Conservation (phyloP, 2,797 vertebrate genomes). For the Pampus argenteus region DNA sequence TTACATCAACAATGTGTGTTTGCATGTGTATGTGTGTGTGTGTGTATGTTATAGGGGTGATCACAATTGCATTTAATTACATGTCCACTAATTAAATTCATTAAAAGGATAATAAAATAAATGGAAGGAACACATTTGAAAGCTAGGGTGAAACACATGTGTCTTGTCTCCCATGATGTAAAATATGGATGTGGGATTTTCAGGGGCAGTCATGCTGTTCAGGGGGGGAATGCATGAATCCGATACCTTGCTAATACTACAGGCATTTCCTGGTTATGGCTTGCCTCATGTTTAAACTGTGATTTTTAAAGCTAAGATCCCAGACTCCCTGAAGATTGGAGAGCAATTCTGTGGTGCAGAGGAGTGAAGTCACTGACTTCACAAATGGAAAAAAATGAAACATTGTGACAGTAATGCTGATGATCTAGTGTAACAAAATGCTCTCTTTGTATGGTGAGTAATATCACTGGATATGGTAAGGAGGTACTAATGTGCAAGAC, state of each 20-base stretch:
- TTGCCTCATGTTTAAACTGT: slow-evolving; percentile 78
- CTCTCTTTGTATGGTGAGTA: slow-evolving; percentile 64
- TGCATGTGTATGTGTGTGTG: neutral
- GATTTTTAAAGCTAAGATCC: slow-evolving; percentile 75
- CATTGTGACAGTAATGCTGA: slow-evolving; percentile 70
- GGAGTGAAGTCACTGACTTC: slow-evolving; percentile 73
- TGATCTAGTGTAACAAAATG: slow-evolving; percentile 63
- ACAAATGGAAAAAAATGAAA: slow-evolving; percentile 54
- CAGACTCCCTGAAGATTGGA: slow-evolving; percentile 77
- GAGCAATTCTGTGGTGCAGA: slow-evolving; percentile 66
- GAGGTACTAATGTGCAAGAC: slow-evolving; percentile 64
- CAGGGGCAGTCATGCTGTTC: slow-evolving; percentile 80
- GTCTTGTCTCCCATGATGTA: slow-evolving; percentile 91
- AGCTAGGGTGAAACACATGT: slow-evolving; percentile 93
- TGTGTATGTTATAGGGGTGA: slow-evolving; percentile 79
- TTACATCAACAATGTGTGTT: slow-evolving; percentile 88
- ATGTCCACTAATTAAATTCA: slow-evolving; percentile 99
- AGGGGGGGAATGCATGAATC: slow-evolving; percentile 71
- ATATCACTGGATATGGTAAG: slow-evolving; percentile 61
- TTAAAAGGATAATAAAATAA: slow-evolving; percentile 99
- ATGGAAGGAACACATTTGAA: slow-evolving; percentile 95
- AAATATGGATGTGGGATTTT: slow-evolving; percentile 96
- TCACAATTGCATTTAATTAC: slow-evolving; percentile 99
- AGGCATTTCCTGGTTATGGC: slow-evolving; percentile 83
- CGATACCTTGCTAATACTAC: slow-evolving; percentile 90